Percentiles rank a stretch among this genome's conserved stretches.
These are phyloP conservation scores for Catostylus mosaicus DNA, from an alignment of 30 jellyfish, hydroid and myxozoan species.

Conservation along the genomic window DNA sequence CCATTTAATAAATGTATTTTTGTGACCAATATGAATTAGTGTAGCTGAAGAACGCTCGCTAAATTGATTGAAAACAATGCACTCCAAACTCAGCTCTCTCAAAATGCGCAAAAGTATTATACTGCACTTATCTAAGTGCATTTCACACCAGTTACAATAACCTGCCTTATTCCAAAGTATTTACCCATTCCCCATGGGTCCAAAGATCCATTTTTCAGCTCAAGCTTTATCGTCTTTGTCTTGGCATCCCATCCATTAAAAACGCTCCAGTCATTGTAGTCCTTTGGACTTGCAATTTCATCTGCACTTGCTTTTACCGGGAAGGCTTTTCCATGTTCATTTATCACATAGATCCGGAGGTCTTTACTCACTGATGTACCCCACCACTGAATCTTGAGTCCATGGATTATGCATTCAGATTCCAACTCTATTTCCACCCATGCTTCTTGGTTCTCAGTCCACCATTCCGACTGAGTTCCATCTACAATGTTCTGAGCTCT, in stretches of 20 bases:
- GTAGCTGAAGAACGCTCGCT: too few species aligned
- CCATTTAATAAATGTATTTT: too few species aligned
- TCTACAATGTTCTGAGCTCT: constrained; percentile 37
- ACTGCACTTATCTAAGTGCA: not conserved
- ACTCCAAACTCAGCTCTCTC: not conserved
- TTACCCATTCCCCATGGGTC: constrained; percentile 41
- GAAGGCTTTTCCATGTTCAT: not conserved
- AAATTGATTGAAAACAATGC: not conserved
- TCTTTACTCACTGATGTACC: constrained; percentile 34
- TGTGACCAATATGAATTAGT: too few species aligned
- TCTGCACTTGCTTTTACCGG: constrained; percentile 22
- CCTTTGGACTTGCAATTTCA: constrained; percentile 20
- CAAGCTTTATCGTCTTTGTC: constrained; percentile 8
- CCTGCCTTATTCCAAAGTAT: constrained; percentile 29
- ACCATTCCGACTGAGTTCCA: constrained; percentile 63
- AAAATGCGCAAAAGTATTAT: not conserved
- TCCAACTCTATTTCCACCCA: constrained; percentile 13
- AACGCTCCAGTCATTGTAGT: constrained; percentile 26
- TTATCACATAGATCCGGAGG: constrained; percentile 1
- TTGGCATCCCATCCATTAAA: constrained; percentile 9
- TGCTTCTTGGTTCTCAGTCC: constrained; percentile 20
- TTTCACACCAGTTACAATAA: not conserved
- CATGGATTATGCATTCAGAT: not conserved
- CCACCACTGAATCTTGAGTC: constrained; percentile 40
- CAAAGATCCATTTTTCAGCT: constrained; percentile 11